A percentile compares a stretch with the other conserved stretches of the same genome.
phyloP scores from a whole-genome alignment of 2,113 vertebrate species.

The Epinephelus moara region DNA sequence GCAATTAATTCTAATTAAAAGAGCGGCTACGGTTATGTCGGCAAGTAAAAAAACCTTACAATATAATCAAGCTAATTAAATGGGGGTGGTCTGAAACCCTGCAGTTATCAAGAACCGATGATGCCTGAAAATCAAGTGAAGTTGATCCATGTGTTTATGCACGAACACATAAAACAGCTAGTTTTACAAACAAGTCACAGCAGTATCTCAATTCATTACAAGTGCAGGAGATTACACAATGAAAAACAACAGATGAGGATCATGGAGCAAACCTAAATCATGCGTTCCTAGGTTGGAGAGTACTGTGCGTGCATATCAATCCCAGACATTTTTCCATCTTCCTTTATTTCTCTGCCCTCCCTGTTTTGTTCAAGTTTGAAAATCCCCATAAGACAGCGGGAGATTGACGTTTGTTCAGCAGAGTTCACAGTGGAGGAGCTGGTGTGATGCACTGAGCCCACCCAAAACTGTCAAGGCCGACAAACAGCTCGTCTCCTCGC shows the following conservation, averaged over 20 bases:
- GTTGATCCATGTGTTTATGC: constrained; percentile 71
- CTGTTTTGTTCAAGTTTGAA: constrained; percentile 70
- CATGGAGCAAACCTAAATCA: constrained; percentile 6
- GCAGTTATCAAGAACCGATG: constrained; percentile 71
- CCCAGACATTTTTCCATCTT: constrained; percentile 22
- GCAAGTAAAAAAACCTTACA: constrained; percentile 74
- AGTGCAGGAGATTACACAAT: constrained; percentile 12
- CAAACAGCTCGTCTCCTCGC: constrained; percentile 76
- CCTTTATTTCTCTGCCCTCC: constrained; percentile 47
- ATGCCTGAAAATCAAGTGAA: constrained; percentile 72
- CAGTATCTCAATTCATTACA: constrained; percentile 42
- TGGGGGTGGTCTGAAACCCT: constrained; percentile 76
- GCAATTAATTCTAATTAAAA: constrained; percentile 86
- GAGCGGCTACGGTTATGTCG: constrained; percentile 73
- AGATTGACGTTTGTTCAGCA: constrained; percentile 78
- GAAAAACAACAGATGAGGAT: constrained; percentile 3
- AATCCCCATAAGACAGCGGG: constrained; percentile 70
- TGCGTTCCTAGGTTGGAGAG: background rate
- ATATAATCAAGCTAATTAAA: constrained; percentile 85
- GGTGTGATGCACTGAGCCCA: constrained; percentile 75
- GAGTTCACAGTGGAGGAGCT: constrained; percentile 77
- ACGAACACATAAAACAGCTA: constrained; percentile 64
- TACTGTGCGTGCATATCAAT: constrained; percentile 17
- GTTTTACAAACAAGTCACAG: constrained; percentile 62
- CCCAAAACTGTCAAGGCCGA: constrained; percentile 81